These are phyloP conservation scores for Cheilosia soror DNA, from an alignment of 2,888 invertebrate species.

Conservation along the genomic window DNA sequence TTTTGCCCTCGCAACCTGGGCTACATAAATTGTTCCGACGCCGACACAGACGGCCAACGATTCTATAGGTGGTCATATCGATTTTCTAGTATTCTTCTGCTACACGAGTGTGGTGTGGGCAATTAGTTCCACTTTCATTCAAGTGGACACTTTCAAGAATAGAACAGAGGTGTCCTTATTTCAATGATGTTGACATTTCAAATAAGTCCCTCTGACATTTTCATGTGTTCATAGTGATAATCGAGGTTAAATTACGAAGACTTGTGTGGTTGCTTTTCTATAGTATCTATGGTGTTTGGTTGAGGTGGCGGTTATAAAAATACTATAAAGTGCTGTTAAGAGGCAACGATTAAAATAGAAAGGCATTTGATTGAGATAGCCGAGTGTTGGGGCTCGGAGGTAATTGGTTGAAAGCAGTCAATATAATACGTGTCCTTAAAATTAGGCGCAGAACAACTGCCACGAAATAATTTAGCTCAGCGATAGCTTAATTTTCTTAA, in stretches of 20 bases:
- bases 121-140: slow-evolving; percentile 62
- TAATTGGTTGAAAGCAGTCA: too few relatives aligned
- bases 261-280: slow-evolving; percentile 21
- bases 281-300: neutral
- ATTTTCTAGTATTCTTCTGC: slow-evolving; percentile 31
- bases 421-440: too few relatives aligned
- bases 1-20: slow-evolving; percentile 42
- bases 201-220: slow-evolving; percentile 61
- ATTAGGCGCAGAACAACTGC: too few relatives aligned
- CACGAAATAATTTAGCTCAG: too few relatives aligned
- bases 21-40: slow-evolving; percentile 6
- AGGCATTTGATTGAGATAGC: too few relatives aligned
- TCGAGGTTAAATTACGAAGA: slow-evolving; percentile 37
- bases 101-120: slow-evolving; percentile 15
- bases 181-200: slow-evolving; percentile 65
- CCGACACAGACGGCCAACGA: neutral
- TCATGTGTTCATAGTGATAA: slow-evolving; percentile 36
- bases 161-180: slow-evolving; percentile 39
- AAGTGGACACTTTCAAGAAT: slow-evolving; percentile 50
- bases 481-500: too few relatives aligned
- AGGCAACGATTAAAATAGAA: neutral
- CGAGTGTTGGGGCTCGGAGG: too few relatives aligned
- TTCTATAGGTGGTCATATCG: slow-evolving; percentile 44
- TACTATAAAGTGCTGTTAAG: neutral
- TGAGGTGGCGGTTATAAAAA: neutral